These are phyloP conservation scores for Pipistrellus kuhlii DNA, from an alignment of 2,797 vertebrate genomes.

Conservation along the genomic window DNA sequence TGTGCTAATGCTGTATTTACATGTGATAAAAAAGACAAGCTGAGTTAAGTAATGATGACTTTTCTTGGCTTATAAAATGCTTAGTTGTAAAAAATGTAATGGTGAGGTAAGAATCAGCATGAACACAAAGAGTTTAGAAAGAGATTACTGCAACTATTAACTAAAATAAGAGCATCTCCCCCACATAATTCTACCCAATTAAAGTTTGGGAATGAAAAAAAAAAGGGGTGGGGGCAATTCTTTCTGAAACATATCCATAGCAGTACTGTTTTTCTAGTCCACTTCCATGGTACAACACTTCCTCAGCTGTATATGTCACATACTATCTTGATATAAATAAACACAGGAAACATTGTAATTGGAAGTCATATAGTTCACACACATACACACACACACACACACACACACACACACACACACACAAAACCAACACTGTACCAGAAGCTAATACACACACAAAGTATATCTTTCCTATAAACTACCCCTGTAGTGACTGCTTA, in stretches of 20 bases:
- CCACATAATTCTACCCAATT: constrained; percentile 7
- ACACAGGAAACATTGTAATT: constrained; percentile 83
- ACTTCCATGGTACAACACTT: constrained; percentile 65
- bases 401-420: no score
- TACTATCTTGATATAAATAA: constrained; percentile 84
- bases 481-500: not conserved
- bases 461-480: constrained; percentile 16
- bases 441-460: constrained; percentile 60
- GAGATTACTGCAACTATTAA: not conserved
- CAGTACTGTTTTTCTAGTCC: constrained; percentile 22
- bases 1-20: not conserved
- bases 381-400: no score
- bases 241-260: constrained; percentile 65
- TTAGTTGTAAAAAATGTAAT: not conserved
- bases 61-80: constrained; percentile 7
- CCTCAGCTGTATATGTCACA: constrained; percentile 79
- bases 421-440: constrained; percentile 55
- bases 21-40: constrained; percentile 14
- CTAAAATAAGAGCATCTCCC: not conserved
- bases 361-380: constrained; percentile 66
- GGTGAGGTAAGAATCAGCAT: not conserved
- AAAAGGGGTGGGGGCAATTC: not conserved
- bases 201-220: not conserved
- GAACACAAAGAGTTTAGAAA: not conserved
- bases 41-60: not conserved